phyloP scores from a whole-genome alignment of 2,113 vertebrate species.

The Macroglossus sobrinus region DNA sequence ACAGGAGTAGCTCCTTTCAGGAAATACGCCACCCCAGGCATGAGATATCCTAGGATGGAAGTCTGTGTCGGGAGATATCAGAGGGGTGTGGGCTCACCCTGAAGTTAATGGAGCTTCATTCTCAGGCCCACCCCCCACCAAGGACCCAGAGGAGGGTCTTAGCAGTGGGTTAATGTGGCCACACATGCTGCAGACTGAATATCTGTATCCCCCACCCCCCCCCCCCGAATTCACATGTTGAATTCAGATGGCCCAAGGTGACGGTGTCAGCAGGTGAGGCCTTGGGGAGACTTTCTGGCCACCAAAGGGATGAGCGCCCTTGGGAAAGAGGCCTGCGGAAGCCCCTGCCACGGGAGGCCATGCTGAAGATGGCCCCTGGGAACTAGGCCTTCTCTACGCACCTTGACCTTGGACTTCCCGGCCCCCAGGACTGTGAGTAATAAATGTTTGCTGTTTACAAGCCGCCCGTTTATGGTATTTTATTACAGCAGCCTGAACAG shows the following conservation, averaged over 20 bases:
- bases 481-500: background rate
- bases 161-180: rapidly evolving
- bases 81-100: too few species aligned
- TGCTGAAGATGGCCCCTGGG: background rate
- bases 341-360: background rate
- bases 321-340: background rate
- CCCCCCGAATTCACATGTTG: background rate
- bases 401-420: background rate
- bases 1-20: background rate
- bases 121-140: background rate
- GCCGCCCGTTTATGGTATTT: background rate
- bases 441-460: background rate
- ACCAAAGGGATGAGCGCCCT: background rate
- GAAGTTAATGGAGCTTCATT: background rate
- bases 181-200: rapidly evolving
- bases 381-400: background rate
- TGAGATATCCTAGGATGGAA: background rate
- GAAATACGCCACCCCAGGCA: rapidly evolving
- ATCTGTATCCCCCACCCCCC: background rate
- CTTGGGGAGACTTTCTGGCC: background rate
- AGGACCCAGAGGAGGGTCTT: background rate
- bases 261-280: too few species aligned
- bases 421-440: background rate
- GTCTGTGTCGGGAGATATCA: too few species aligned
- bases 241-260: background rate